Evolutionary conservation across 2,888 invertebrate species (phyloP).

Genomic region (Apodemia zela): DNA sequence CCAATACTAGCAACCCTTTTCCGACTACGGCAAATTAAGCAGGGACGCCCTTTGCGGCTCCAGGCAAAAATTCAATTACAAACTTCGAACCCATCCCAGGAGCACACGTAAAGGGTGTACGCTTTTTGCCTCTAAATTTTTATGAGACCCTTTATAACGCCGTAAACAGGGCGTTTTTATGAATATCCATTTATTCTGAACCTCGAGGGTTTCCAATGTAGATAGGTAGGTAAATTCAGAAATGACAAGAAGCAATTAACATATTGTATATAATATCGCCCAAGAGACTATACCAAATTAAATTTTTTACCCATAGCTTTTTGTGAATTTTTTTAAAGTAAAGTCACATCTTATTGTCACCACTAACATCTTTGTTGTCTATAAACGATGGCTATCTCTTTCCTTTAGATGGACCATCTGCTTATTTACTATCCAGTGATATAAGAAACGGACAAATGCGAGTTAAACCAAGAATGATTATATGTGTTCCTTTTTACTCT

Average conservation of each 20-base stretch:
- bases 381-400: too few relatives aligned
- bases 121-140: conserved; percentile 74
- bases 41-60: conserved; percentile 75
- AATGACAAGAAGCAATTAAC: conserved; percentile 14
- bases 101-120: conserved; percentile 67
- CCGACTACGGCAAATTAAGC: conserved; percentile 73
- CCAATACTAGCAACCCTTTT: conserved; percentile 60
- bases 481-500: too few relatives aligned
- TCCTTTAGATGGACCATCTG: too few relatives aligned
- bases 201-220: conserved; percentile 44
- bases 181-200: conserved; percentile 69
- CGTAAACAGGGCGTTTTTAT: conserved; percentile 74
- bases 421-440: too few relatives aligned
- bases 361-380: too few relatives aligned
- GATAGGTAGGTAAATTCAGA: conserved; percentile 17
- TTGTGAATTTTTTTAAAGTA: too few relatives aligned
- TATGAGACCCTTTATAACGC: conserved; percentile 75
- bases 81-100: conserved; percentile 75
- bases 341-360: too few relatives aligned
- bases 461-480: too few relatives aligned
- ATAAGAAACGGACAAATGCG: too few relatives aligned
- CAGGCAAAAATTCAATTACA: conserved; percentile 80
- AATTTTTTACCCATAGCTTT: not conserved
- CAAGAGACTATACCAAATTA: not conserved
- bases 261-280: not conserved